Percentiles rank a stretch among this genome's conserved stretches.
phyloP scores from a whole-genome alignment of 2,888 invertebrate species.

The Hypomecis punctinalis region DNA sequence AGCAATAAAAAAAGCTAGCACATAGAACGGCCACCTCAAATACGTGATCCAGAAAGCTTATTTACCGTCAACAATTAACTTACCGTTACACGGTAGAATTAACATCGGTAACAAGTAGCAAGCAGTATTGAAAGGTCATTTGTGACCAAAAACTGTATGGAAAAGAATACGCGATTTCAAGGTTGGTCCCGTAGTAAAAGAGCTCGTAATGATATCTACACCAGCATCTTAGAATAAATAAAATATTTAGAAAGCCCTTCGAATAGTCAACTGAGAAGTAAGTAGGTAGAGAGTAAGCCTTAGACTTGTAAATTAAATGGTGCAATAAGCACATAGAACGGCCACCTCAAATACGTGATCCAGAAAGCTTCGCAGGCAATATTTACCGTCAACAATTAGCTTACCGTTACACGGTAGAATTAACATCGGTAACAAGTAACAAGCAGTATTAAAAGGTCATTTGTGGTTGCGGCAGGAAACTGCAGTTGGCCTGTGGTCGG shows the following conservation, averaged over 20 bases:
- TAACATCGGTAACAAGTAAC: conserved; percentile 63
- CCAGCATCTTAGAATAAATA: too few species aligned
- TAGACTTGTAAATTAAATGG: conserved; percentile 5
- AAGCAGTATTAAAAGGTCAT: conserved; percentile 73
- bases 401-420: conserved; percentile 63
- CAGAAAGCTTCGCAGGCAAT: conserved; percentile 43
- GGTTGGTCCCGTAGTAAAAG: too few species aligned
- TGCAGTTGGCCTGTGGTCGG: conserved; percentile 68
- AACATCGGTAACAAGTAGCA: conserved; percentile 61
- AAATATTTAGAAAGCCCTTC: too few species aligned
- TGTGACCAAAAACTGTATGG: conserved; percentile 49
- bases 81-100: conserved; percentile 65
- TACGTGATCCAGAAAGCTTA: conserved; percentile 43
- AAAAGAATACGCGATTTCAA: too few species aligned
- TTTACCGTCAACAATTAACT: conserved; percentile 53
- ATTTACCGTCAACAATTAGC: conserved; percentile 54
- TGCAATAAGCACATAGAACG: conserved; percentile 25
- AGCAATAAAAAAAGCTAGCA: conserved; percentile 28
- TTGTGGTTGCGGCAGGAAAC: conserved; percentile 78
- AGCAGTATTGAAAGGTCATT: conserved; percentile 75
- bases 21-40: conserved; percentile 24
- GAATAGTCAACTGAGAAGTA: too few species aligned
- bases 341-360: conserved; percentile 31
- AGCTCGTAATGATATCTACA: too few species aligned
- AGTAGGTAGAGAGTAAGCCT: background rate